A percentile compares a stretch with the other conserved stretches of the same genome.
phyloP scores from a whole-genome alignment of 2,113 vertebrate genomes.

The Synodontis membranacea region DNA sequence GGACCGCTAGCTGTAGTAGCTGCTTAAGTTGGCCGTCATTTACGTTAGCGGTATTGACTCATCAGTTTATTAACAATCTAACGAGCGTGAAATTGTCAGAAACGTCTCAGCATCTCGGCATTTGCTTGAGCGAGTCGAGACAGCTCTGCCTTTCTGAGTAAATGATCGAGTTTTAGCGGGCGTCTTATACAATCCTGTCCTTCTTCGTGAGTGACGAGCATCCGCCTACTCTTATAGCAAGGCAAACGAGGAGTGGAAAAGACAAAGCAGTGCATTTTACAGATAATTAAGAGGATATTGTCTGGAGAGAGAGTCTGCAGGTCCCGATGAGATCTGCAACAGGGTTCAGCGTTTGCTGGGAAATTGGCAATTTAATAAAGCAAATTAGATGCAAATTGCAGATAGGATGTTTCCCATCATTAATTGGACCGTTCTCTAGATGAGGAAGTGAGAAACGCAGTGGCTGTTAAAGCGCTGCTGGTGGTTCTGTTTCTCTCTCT shows the following conservation, averaged over 20 bases:
- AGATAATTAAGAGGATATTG: constrained; percentile 72
- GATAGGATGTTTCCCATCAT: constrained; percentile 58
- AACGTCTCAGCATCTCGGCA: neutral
- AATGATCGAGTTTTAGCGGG: neutral
- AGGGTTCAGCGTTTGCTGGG: constrained; percentile 59
- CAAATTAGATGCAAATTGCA: constrained; percentile 68
- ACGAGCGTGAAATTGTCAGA: neutral
- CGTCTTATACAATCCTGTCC: neutral
- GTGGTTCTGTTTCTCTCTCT: neutral
- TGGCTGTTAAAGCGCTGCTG: neutral
- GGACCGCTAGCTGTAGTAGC: neutral
- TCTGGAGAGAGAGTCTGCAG: constrained; percentile 65
- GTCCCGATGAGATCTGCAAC: constrained; percentile 51
- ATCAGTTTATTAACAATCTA: neutral
- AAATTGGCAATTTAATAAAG: constrained; percentile 69
- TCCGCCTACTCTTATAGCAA: neutral
- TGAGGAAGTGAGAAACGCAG: constrained; percentile 9
- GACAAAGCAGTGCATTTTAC: constrained; percentile 72
- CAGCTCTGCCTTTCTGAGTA: neutral
- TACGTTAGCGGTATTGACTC: neutral
- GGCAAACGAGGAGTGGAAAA: constrained; percentile 48
- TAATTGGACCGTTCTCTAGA: constrained; percentile 62
- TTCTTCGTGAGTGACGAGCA: neutral
- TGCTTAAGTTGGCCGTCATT: neutral
- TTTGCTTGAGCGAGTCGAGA: neutral